Conservation (phyloP, 2,888 invertebrate genomes). For the Acanthosepion esculentum region DNA sequence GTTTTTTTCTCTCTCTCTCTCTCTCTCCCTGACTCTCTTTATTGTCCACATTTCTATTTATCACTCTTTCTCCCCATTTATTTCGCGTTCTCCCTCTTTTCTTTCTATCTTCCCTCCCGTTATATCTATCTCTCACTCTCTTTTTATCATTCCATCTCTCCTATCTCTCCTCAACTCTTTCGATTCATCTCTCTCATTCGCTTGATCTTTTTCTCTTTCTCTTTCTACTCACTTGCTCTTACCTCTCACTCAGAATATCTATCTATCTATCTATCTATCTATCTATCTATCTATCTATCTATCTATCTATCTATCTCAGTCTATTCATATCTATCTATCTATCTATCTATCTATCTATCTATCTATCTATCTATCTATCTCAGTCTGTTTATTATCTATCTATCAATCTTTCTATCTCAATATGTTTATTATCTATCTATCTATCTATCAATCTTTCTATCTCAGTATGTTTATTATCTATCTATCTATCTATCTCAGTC, state of each 20-base stretch:
- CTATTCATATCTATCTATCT: background rate
- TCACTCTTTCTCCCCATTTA: background rate
- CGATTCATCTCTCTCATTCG: too few relatives aligned
- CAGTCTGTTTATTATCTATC: background rate
- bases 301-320: background rate
- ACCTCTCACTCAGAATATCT: too few relatives aligned
- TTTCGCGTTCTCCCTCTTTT: background rate
- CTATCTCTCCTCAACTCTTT: background rate
- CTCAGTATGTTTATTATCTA: background rate
- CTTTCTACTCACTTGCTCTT: too few relatives aligned
- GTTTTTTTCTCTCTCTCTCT: background rate
- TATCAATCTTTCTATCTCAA: background rate
- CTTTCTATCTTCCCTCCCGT: background rate
- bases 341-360: background rate
- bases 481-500: background rate
- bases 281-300: background rate
- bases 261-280: background rate
- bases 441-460: background rate
- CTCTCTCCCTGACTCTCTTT: background rate
- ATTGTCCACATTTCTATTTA: background rate
- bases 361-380: background rate
- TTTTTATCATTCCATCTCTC: background rate
- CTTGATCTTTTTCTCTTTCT: too few relatives aligned
- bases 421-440: background rate
- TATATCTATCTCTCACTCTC: background rate